These are phyloP conservation scores for Chauna torquata DNA, from an alignment of 2,113 vertebrate genomes.

Conservation along the genomic window DNA sequence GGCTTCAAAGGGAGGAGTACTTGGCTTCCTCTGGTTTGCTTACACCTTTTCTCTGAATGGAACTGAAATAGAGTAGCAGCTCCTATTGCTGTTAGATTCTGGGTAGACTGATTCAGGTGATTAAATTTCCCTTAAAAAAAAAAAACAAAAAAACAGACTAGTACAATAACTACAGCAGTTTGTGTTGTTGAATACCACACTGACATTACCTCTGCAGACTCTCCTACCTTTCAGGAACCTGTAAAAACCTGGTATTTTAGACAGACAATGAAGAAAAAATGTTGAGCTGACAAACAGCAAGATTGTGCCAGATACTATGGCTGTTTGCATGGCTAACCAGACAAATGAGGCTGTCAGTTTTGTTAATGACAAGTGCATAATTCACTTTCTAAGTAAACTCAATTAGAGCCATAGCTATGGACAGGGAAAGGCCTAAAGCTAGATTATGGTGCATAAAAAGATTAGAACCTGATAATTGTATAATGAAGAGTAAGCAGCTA, in stretches of 20 bases:
- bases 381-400: conserved; percentile 63
- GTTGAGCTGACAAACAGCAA: not conserved
- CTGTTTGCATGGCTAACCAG: conserved; percentile 11
- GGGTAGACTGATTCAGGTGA: not conserved
- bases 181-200: not conserved
- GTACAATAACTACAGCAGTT: not conserved
- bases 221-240: not conserved
- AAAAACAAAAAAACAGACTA: not conserved
- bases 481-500: conserved; percentile 50
- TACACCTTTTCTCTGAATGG: not conserved
- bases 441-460: conserved; percentile 61
- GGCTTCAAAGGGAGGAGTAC: not conserved
- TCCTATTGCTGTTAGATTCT: not conserved
- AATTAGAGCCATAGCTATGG: conserved; percentile 40
- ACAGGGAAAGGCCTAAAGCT: conserved; percentile 41
- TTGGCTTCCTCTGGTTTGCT: not conserved
- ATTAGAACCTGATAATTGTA: conserved; percentile 55
- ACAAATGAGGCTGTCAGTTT: conserved; percentile 57
- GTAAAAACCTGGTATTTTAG: conserved; percentile 1
- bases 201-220: not conserved
- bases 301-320: conserved; percentile 6
- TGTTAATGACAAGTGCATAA: conserved; percentile 57
- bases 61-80: not conserved
- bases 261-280: conserved; percentile 1
- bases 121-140: not conserved